Percentiles rank a stretch among this genome's conserved stretches.
Conservation (phyloP, 1,140 invertebrate genomes). For the Temnothorax curvispinosus region DNA sequence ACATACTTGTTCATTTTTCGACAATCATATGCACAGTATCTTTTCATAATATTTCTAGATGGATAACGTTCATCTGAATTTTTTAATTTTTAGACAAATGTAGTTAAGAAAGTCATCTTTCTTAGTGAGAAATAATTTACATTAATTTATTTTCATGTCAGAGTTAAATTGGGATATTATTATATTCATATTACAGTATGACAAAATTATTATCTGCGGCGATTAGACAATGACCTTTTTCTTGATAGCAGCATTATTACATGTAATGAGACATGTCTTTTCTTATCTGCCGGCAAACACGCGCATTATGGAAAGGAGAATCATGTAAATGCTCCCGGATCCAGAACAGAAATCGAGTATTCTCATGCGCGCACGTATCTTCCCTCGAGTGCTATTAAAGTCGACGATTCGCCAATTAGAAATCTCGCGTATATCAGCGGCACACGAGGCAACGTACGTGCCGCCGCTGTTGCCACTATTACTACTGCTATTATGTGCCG, state of each 20-base stretch:
- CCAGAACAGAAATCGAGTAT: slow-evolving; percentile 59
- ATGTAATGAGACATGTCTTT: neutral
- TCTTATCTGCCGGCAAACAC: neutral
- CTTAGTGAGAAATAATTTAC: neutral
- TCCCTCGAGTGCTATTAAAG: slow-evolving; percentile 65
- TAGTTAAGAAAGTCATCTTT: neutral
- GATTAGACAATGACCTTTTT: neutral
- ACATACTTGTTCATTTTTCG: neutral
- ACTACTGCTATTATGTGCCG: slow-evolving; percentile 60
- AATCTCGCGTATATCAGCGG: slow-evolving; percentile 62
- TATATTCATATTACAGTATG: neutral
- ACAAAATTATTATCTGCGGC: neutral
- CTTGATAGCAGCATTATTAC: neutral
- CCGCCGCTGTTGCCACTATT: slow-evolving; percentile 57
- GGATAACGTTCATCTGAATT: neutral
- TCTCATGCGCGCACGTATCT: slow-evolving; percentile 52
- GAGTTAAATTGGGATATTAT: neutral
- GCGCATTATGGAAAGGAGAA: neutral
- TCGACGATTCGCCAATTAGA: slow-evolving; percentile 73
- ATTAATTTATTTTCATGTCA: neutral
- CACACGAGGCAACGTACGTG: slow-evolving; percentile 55
- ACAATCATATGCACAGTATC: neutral
- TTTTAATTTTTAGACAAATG: neutral
- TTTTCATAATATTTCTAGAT: neutral
- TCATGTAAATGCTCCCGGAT: slow-evolving; percentile 47